These are phyloP conservation scores for Limonius californicus DNA, from an alignment of 1,140 invertebrate species.

Conservation along the genomic window DNA sequence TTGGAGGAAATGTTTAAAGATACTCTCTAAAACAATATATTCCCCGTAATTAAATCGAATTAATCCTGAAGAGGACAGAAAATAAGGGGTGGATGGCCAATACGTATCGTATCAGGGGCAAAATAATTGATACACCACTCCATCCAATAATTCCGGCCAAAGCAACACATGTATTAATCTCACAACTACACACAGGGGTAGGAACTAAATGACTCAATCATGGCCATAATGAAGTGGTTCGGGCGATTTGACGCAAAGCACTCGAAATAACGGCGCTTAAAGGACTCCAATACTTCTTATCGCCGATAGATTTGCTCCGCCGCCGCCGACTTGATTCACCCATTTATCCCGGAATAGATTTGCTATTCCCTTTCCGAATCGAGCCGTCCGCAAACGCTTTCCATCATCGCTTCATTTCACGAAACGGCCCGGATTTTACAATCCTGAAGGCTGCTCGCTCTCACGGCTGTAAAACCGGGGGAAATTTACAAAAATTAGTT, in stretches of 20 bases:
- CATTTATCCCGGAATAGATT: conserved; percentile 37
- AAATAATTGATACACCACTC: background rate
- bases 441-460: background rate
- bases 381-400: background rate
- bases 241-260: conserved; percentile 32
- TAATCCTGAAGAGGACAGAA: too few species aligned
- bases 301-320: conserved; percentile 32
- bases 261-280: conserved; percentile 29
- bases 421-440: background rate
- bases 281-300: conserved; percentile 37
- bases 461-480: background rate
- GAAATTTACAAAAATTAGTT: too few species aligned
- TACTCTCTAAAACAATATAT: too few species aligned
- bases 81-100: too few species aligned
- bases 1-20: too few species aligned
- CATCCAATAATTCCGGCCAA: conserved; percentile 9
- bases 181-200: conserved; percentile 28
- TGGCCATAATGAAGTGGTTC: conserved; percentile 42
- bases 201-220: conserved; percentile 43
- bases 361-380: background rate
- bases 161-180: conserved; percentile 41
- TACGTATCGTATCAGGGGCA: too few species aligned
- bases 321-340: conserved; percentile 28
- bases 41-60: too few species aligned
- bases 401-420: background rate